These are phyloP conservation scores for Luidia sarsii DNA, from an alignment of 53 echinoderm and acorn worm genomes.

Conservation along the genomic window DNA sequence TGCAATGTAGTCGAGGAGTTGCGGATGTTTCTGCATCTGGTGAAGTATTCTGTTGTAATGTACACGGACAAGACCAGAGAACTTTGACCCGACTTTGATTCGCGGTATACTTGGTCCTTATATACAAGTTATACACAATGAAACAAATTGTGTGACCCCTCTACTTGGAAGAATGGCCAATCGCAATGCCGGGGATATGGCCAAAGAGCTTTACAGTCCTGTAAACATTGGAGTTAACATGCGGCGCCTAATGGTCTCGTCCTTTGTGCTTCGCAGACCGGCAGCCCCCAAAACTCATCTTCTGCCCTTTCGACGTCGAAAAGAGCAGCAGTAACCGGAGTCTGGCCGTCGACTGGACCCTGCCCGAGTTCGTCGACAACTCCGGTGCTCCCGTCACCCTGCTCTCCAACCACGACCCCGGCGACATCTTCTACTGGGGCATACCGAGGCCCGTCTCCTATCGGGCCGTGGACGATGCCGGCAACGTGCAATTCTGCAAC, in stretches of 20 bases:
- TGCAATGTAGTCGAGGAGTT: too few relatives aligned
- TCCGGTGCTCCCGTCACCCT: slow-evolving; percentile 19
- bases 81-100: too few relatives aligned
- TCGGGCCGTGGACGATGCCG: slow-evolving; percentile 39
- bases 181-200: too few relatives aligned
- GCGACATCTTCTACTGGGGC: slow-evolving; percentile 36
- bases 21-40: too few relatives aligned
- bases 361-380: slow-evolving; percentile 57
- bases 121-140: too few relatives aligned
- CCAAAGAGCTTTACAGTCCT: too few relatives aligned
- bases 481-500: slow-evolving; percentile 56
- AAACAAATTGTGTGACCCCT: too few relatives aligned
- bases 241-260: not conserved
- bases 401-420: slow-evolving; percentile 6
- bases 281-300: slow-evolving; percentile 43
- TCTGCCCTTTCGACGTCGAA: slow-evolving; percentile 25
- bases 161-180: too few relatives aligned
- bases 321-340: not conserved
- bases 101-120: too few relatives aligned
- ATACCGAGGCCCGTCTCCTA: slow-evolving; percentile 6
- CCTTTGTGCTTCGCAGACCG: slow-evolving; percentile 29
- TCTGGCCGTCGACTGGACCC: slow-evolving; percentile 30
- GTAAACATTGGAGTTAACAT: too few relatives aligned
- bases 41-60: too few relatives aligned
- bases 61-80: too few relatives aligned